Evolutionary conservation across 1,140 invertebrate genomes (phyloP).

Genomic region (Pogonognathellus flavescens): DNA sequence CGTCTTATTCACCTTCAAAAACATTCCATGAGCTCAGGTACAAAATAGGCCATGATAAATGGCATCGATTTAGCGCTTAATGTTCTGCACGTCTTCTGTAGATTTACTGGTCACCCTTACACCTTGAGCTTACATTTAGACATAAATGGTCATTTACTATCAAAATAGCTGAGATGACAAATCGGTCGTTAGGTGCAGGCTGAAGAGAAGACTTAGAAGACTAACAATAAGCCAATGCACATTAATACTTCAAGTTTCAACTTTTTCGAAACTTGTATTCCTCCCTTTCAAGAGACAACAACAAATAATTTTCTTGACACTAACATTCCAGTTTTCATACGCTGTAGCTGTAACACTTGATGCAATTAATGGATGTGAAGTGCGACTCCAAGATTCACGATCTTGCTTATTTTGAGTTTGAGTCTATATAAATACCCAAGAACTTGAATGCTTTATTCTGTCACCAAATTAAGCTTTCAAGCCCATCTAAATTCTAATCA

Average conservation of each 20-base stretch:
- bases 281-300: constrained; percentile 13
- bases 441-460: background rate
- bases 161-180: constrained; percentile 31
- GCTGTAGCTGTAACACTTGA: background rate
- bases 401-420: too few species aligned
- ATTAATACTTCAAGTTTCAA: too few species aligned
- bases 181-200: background rate
- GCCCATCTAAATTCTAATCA: background rate
- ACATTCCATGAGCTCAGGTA: constrained; percentile 26
- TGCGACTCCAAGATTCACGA: background rate
- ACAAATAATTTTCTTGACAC: constrained; percentile 45
- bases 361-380: background rate
- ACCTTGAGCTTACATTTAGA: constrained; percentile 13
- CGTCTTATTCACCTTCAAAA: constrained; percentile 38
- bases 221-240: too few species aligned
- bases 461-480: background rate
- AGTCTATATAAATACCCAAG: too few species aligned
- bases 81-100: constrained; percentile 8
- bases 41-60: constrained; percentile 15
- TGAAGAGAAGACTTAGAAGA: too few species aligned
- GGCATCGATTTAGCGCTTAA: constrained; percentile 9
- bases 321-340: constrained; percentile 32
- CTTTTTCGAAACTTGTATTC: background rate
- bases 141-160: constrained; percentile 49
- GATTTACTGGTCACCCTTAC: constrained; percentile 14